A percentile compares a stretch with the other conserved stretches of the same genome.
These are phyloP conservation scores for Melanophora roralis DNA, from an alignment of 2,888 invertebrate species.

Conservation along the genomic window DNA sequence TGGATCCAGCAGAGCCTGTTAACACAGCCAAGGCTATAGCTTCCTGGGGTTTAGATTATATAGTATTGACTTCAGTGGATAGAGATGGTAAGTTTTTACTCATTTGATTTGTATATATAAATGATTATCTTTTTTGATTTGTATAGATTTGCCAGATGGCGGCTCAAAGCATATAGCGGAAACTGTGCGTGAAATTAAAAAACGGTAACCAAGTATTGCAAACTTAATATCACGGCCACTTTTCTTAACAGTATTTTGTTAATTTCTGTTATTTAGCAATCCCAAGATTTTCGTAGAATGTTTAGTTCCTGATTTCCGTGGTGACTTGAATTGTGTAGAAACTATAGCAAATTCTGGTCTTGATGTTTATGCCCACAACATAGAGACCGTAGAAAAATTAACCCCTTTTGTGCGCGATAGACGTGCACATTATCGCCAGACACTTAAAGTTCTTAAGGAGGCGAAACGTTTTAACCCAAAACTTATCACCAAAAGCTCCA, in stretches of 20 bases:
- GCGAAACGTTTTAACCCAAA: slow-evolving; percentile 89
- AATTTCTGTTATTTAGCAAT: slow-evolving; percentile 80
- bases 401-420: slow-evolving; percentile 96
- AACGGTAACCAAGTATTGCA: slow-evolving; percentile 78
- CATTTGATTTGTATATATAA: neutral
- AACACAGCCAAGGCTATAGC: slow-evolving; percentile 95
- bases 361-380: slow-evolving; percentile 98
- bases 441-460: slow-evolving; percentile 86
- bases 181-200: slow-evolving; percentile 92
- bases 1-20: slow-evolving; percentile 92
- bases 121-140: neutral
- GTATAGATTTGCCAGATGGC: slow-evolving; percentile 91
- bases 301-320: slow-evolving; percentile 96
- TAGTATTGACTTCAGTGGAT: slow-evolving; percentile 98
- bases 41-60: slow-evolving; percentile 97
- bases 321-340: slow-evolving; percentile 85
- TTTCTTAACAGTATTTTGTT: neutral
- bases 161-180: slow-evolving; percentile 95
- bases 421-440: slow-evolving; percentile 94
- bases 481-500: slow-evolving; percentile 96
- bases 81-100: slow-evolving; percentile 86
- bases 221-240: too few relatives aligned
- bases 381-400: slow-evolving; percentile 95
- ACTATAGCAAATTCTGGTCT: slow-evolving; percentile 88
- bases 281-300: slow-evolving; percentile 95